Conservation (phyloP, 2,113 vertebrate species). For the Ciconia stormi region DNA sequence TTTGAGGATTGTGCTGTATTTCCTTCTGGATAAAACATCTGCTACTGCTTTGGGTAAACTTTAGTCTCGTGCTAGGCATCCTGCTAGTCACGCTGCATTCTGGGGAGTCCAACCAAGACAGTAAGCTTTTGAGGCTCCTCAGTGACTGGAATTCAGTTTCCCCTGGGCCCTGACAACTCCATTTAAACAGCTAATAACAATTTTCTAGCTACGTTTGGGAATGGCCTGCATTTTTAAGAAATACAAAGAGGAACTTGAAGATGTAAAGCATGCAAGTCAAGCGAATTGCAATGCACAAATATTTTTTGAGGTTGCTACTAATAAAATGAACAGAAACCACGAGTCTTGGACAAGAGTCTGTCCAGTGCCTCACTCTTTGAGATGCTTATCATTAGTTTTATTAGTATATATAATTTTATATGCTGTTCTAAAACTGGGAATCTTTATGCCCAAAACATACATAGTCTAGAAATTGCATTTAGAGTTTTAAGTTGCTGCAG, state of each 20-base stretch:
- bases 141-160: neutral
- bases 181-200: neutral
- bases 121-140: neutral
- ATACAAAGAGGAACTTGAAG: neutral
- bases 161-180: neutral
- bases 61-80: neutral
- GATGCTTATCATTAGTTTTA: neutral
- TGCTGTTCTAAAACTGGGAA: neutral
- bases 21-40: neutral
- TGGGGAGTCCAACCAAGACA: neutral
- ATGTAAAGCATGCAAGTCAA: neutral
- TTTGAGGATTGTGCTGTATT: neutral
- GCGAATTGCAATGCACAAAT: neutral
- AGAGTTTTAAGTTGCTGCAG: conserved; percentile 47
- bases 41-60: neutral
- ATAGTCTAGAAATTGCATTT: conserved; percentile 3
- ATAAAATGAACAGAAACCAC: neutral
- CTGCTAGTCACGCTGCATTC: neutral
- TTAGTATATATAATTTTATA: neutral
- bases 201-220: neutral
- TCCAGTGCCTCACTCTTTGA: neutral
- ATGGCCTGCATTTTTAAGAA: neutral
- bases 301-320: neutral
- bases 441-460: neutral
- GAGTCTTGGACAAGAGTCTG: neutral